Evolutionary conservation across 2,888 invertebrate species (phyloP), one percentile per base, ranked within the genome.

Genomic region (Capitulum mitella): DNA sequence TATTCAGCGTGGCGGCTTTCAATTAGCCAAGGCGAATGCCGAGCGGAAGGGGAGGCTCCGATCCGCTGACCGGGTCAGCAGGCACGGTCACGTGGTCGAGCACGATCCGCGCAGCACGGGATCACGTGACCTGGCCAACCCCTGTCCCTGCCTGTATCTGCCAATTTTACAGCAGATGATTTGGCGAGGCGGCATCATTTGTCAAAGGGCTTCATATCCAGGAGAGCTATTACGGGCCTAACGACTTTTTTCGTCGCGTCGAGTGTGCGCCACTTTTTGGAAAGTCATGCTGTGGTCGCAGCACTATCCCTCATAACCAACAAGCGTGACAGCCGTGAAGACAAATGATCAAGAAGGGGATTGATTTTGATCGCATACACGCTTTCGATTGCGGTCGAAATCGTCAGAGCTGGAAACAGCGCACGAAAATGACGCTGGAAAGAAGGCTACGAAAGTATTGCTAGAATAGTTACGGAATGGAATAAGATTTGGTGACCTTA

Each of bases 181-280:
- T n/a, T n/a, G n/a, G n/a, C 70, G 37, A 10, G 26, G 3, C 37
- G 40, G 40, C 37, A 70, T 70, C 70, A 70, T 70, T 70, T 40
- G 70, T 70, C 70, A 70, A 22, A 6, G 22, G 26, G 70, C 70
- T 40, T 70, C 70, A 70, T 70, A 70, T 40, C 37, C 37, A 37
- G 40, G 40, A 8, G 37, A 6, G 40, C 70, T 70, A 70, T 70
- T 70, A 70, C 37, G 70, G 37, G 22, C 70, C 70, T 70, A 70
- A 70, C 70, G 70, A 70, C 70, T 70, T 70, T 70, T 70, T 70
- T 70, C 70, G 70, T 70, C 70, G 70, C 70, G 70, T 19, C 32
- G 29, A 70, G 70, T 40, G 70, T 70, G 70, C 70, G 29, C 40
- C 70, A 12, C 37, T 70, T 70, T 70, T 70, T 70, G 70, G 70